Base-by-base conservation (phyloP, 1,140 invertebrate genomes). In the Nebria ingens region DNA sequence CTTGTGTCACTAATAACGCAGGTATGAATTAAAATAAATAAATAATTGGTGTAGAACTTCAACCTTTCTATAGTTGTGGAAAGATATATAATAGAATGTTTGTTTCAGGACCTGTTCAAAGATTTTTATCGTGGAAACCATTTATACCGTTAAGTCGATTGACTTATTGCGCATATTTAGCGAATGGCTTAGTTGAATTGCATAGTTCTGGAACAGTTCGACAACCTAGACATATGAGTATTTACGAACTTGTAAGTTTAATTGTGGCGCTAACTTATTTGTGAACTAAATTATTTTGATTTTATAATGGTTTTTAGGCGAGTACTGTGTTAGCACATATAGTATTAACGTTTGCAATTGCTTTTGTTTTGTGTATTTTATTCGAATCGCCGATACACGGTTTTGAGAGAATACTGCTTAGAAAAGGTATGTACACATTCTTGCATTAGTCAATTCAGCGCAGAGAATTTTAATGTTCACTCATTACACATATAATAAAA, bases 321-420 rank as follows among this genome's bases (percentile, higher is more conserved):
- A 72, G 73, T 45, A 73, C 73, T 59, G 67, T 75, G 13, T 63
- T 80, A 23, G 75, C 79, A 1, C 80, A 85, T 61, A 64, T 79
- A 20, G 57, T 76, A 19, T 59, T 84, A 20, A 81, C 83, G 1
- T 83, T 83, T 63, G 56, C 71, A n/a, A 69, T 78, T 45, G 82
- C 83, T 11, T 64, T 85, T 19, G 56, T 84, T 17, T 65, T 85
- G 11, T 84, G 83, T 52, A 68, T 82, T 19, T 72, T 79, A 42
- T 85, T 85, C 57, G 84, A 86, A 68, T 82, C 84, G 2, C 84
- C 84, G 2, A 79, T 86, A 57, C 77, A 85, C 55, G 77, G 79
- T 13, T 73, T 86, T 17, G 83, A 86, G 68, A 82, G 79, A 59
- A 78, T 84, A 53, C 69, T 85, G 20, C 65, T 83, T 1, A 65